Conservation (phyloP, 2,797 vertebrate genomes). For the Phoxinus dragarum region DNA sequence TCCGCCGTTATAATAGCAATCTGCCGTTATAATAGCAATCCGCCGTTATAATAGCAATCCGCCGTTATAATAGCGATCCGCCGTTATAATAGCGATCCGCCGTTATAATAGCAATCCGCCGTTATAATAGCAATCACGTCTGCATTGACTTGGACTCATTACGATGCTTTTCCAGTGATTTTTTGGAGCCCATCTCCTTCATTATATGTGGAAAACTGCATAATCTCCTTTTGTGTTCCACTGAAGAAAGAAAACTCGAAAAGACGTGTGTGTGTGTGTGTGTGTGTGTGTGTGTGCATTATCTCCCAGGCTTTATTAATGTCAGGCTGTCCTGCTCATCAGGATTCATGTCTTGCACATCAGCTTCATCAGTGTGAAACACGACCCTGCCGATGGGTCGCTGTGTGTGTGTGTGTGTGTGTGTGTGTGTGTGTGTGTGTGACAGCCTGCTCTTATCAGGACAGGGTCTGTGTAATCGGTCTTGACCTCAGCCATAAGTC, state of each 20-base stretch:
- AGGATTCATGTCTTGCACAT: slow-evolving; percentile 6
- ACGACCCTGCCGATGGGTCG: neutral
- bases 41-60: too few species aligned
- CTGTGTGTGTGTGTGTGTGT: neutral
- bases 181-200: too few species aligned
- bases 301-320: neutral
- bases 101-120: too few species aligned
- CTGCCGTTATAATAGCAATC: too few species aligned
- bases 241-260: neutral
- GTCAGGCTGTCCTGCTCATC: slow-evolving; percentile 5
- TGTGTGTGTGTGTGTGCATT: neutral
- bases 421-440: too few species aligned
- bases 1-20: too few species aligned
- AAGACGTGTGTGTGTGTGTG: neutral
- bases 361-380: slow-evolving; percentile 16
- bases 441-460: slow-evolving; percentile 18
- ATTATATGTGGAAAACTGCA: too few species aligned
- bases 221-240: neutral
- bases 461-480: neutral
- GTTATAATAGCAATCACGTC: too few species aligned
- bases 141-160: neutral
- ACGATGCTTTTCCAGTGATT: too few species aligned
- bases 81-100: too few species aligned
- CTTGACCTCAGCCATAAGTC: slow-evolving; percentile 2
- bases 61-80: too few species aligned